Conservation (phyloP, 1,140 invertebrate genomes). For the Melitaea cinxia region DNA sequence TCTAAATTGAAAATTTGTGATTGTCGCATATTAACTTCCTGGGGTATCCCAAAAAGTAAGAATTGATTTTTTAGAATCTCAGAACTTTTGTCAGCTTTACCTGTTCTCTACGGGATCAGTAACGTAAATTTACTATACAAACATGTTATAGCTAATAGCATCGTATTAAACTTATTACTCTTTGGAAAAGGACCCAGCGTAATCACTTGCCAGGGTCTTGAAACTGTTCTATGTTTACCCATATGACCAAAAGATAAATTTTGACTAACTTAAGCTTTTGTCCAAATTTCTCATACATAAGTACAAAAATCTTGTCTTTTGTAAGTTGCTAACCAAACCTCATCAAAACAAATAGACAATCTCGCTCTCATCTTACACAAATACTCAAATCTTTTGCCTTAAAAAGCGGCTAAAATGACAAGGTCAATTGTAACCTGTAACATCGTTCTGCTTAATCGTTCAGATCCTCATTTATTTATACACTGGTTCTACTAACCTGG, state of each 20-base stretch:
- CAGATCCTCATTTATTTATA: too few species aligned
- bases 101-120: conserved; percentile 38
- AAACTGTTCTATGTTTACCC: conserved; percentile 39
- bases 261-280: conserved; percentile 39
- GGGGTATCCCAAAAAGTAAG: conserved; percentile 33
- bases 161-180: conserved; percentile 38
- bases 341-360: too few species aligned
- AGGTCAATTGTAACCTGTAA: too few species aligned
- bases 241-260: conserved; percentile 28
- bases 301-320: too few species aligned
- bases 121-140: conserved; percentile 42
- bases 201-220: conserved; percentile 37
- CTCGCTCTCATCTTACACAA: too few species aligned
- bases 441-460: too few species aligned
- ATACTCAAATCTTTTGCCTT: too few species aligned
- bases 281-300: conserved; percentile 49
- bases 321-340: too few species aligned
- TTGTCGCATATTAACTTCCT: conserved; percentile 36
- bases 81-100: conserved; percentile 6
- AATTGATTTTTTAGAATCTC: conserved; percentile 30
- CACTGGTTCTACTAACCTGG: too few species aligned
- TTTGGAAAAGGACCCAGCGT: conserved; percentile 44
- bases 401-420: too few species aligned
- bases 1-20: too few species aligned
- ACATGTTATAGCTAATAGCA: conserved; percentile 40